Conservation (phyloP, 2,113 vertebrate species). For the Callithrix jacchus region DNA sequence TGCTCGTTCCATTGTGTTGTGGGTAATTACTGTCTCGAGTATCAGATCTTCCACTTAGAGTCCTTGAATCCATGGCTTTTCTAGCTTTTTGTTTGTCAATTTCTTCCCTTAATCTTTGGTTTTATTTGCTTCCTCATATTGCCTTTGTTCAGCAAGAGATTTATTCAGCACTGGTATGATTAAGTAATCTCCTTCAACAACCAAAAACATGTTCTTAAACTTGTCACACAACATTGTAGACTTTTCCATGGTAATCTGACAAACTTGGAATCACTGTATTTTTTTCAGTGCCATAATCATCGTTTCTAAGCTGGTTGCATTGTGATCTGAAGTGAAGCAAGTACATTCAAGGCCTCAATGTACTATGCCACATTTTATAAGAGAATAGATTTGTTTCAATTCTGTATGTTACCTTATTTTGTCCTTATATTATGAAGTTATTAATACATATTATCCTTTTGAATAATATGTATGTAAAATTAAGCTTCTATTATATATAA, state of each 20-base stretch:
- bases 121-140: slow-evolving; percentile 93
- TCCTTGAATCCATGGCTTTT: slow-evolving; percentile 76
- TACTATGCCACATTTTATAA: neutral
- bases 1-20: slow-evolving; percentile 86
- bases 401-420: neutral
- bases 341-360: too few species aligned
- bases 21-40: slow-evolving; percentile 84
- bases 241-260: slow-evolving; percentile 98
- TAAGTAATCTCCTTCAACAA: slow-evolving; percentile 96
- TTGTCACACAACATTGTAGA: slow-evolving; percentile 98
- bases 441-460: neutral
- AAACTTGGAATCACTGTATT: slow-evolving; percentile 97
- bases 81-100: slow-evolving; percentile 88
- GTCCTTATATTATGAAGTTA: neutral
- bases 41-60: slow-evolving; percentile 88
- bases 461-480: neutral
- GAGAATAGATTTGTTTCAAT: neutral
- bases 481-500: neutral
- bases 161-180: slow-evolving; percentile 98
- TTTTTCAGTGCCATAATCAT: too few species aligned
- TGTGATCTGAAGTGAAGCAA: too few species aligned
- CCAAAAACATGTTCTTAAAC: slow-evolving; percentile 98
- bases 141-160: slow-evolving; percentile 95
- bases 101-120: slow-evolving; percentile 91
- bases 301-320: too few species aligned